These are phyloP conservation scores for Cotesia congregata DNA, from an alignment of 2,888 invertebrate genomes.

Conservation along the genomic window DNA sequence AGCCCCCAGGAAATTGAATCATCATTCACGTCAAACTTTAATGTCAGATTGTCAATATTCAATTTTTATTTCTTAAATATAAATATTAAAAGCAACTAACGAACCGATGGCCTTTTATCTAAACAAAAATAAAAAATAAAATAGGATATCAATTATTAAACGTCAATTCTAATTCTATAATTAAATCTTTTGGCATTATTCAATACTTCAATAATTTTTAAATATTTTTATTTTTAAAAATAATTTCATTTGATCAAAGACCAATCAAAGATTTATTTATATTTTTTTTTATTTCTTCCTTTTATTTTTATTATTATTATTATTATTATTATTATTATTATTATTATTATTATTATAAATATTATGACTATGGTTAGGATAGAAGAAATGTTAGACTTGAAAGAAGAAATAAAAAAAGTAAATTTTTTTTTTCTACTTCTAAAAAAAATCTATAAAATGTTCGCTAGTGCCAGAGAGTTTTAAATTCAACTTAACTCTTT, in stretches of 20 bases:
- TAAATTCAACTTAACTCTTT: neutral
- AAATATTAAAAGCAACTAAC: neutral
- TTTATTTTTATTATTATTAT: neutral
- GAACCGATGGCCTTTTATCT: neutral
- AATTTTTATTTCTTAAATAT: neutral
- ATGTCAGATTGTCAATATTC: neutral
- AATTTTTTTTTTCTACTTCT: neutral
- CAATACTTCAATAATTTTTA: neutral
- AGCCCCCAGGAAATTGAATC: conserved; percentile 5
- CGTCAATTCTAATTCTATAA: neutral
- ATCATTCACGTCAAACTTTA: conserved; percentile 3
- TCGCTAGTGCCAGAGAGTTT: conserved; percentile 5
- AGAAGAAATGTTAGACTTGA: neutral
- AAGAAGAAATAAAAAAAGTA: neutral
- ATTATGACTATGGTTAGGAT: neutral
- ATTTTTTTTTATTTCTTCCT: neutral
- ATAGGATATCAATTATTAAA: neutral
- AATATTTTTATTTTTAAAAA: neutral
- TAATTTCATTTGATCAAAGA: neutral
- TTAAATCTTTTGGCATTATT: neutral
- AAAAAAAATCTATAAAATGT: neutral
- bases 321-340: neutral
- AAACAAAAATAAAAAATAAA: neutral
- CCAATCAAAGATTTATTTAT: neutral
- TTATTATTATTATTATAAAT: neutral